Evolutionary conservation across 2,888 invertebrate genomes (phyloP), one percentile per base, ranked within the genome.

Genomic region (Parnassius glacialis): DNA sequence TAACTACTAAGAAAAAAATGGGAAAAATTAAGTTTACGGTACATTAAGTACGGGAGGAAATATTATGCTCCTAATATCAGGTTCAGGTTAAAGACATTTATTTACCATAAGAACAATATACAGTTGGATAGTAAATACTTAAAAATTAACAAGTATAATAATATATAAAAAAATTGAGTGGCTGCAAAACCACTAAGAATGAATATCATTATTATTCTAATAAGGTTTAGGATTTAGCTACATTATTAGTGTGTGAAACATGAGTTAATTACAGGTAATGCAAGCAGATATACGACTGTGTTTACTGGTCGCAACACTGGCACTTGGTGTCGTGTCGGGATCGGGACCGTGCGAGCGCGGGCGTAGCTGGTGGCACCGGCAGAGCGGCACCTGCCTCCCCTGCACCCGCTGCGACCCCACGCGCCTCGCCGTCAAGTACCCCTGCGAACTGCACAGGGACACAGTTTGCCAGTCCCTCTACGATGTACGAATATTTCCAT

Each of bases 401-500:
- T 96, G 96, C 90, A 94, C 95, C 61, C 91, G 91, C 76, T 96
- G 96, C 85, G 93, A 94, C 71, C 87, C 92, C 20, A 80, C 82
- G 64, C 92, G 92, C 61, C 83, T 92, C 72, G 93, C 95, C 65
- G 95, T 95, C 51, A 81, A 94, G 66, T 92, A 94, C 60, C 96
- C 96, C 61, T 96, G 96, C 85, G 95, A 95, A 74, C 85, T 94
- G 64, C 95, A 96, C 87, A 92, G 94, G 66, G 95, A 96, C 84
- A 95, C 96, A 51, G 90, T 94, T 70, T 96, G 96, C 84, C 95
- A 94, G 50, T 93, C 95, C 1, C 87, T 95, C 52, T 92, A 93
- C 68, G 94, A 94, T 73, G 87, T 95, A 68, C 92, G 93, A 73
- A 92, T 95, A 70, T 93, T 93, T 80, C 93, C 94, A 78, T 93